These are phyloP conservation scores for Pseudomyrmex cubaensis DNA, from an alignment of 1,140 invertebrate genomes.

Conservation along the genomic window DNA sequence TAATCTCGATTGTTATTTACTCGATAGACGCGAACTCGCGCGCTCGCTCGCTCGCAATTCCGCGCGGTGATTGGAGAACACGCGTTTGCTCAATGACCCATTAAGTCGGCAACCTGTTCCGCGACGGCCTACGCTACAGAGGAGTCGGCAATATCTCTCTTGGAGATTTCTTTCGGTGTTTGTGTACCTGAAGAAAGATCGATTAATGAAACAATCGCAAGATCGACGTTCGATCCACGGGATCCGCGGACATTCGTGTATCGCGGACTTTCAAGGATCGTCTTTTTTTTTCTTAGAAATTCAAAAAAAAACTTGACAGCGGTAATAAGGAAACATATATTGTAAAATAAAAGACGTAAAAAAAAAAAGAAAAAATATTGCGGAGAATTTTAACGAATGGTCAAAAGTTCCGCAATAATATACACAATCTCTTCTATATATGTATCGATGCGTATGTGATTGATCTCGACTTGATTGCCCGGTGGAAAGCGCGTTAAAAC, in stretches of 20 bases:
- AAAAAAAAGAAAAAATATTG: background rate
- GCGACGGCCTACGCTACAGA: conserved; percentile 10
- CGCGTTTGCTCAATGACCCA: conserved; percentile 36
- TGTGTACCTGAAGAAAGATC: background rate
- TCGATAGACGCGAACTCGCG: conserved; percentile 22
- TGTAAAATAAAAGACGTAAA: no score
- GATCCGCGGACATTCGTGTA: background rate
- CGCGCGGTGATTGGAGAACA: conserved; percentile 35
- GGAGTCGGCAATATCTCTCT: conserved; percentile 16
- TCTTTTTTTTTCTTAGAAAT: no score
- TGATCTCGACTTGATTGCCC: background rate
- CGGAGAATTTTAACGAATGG: background rate
- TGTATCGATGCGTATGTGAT: background rate
- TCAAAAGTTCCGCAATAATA: background rate
- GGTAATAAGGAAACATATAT: no score
- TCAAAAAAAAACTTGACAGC: no score
- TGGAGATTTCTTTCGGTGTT: conserved; percentile 1
- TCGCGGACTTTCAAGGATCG: background rate
- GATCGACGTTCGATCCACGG: no score
- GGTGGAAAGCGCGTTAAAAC: conserved; percentile 45
- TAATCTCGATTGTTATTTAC: conserved; percentile 38
- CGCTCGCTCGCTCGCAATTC: conserved; percentile 4
- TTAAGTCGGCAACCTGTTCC: conserved; percentile 28
- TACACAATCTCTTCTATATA: background rate
- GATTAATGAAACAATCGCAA: conserved; percentile 22